Percentiles rank a stretch among this genome's conserved stretches.
These are phyloP conservation scores for Protaetia brevitarsis DNA, from an alignment of 1,140 invertebrate genomes.

Conservation along the genomic window DNA sequence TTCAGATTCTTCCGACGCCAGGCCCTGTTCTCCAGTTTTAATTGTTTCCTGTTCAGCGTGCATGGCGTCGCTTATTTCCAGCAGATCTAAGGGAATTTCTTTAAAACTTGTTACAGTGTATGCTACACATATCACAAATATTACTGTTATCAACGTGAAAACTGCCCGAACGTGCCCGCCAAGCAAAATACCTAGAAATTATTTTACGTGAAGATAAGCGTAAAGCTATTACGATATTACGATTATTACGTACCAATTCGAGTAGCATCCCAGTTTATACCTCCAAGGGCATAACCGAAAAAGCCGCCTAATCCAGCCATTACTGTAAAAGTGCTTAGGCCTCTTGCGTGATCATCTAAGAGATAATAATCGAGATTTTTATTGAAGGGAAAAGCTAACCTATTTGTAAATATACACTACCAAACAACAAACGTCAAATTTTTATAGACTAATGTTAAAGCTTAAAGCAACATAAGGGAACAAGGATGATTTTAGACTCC, in stretches of 20 bases:
- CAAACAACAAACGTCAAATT: no score
- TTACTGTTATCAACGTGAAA: conserved; percentile 82
- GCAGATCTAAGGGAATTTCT: conserved; percentile 74
- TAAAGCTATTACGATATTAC: not conserved
- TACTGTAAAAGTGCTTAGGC: conserved; percentile 91
- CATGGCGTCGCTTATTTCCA: conserved; percentile 43
- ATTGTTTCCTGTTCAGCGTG: conserved; percentile 30
- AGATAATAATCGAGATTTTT: not conserved
- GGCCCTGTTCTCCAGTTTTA: conserved; percentile 34
- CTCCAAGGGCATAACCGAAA: conserved; percentile 89
- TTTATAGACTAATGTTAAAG: no score
- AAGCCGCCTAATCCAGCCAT: conserved; percentile 95
- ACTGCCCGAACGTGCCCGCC: conserved; percentile 88
- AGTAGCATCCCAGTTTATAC: conserved; percentile 89
- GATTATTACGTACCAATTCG: conserved; percentile 56
- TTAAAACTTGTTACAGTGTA: conserved; percentile 82
- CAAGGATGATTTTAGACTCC: no score
- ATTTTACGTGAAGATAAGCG: not conserved
- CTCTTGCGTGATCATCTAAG: conserved; percentile 84
- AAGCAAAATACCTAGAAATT: conserved; percentile 61
- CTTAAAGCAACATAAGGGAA: no score
- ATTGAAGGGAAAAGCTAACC: no score
- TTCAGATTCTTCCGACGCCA: not conserved
- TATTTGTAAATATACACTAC: no score
- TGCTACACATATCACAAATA: conserved; percentile 78